These are phyloP conservation scores for Dione vanillae DNA, from an alignment of 2,888 invertebrate species.

Conservation along the genomic window DNA sequence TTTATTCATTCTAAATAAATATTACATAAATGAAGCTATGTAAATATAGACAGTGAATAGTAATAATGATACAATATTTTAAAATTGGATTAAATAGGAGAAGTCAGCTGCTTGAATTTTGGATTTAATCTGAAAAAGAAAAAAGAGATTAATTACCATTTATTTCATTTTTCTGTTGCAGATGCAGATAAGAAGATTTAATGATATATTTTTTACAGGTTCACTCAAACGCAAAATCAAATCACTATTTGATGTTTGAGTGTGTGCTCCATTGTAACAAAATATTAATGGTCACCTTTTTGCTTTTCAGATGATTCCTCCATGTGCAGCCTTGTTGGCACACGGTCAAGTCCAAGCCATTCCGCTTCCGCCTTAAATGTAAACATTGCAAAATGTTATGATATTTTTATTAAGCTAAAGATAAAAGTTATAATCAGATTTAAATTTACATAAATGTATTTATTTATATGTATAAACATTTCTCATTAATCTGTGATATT, in stretches of 20 bases:
- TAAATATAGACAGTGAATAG: constrained; percentile 57
- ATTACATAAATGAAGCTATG: constrained; percentile 59
- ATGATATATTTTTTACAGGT: constrained; percentile 69
- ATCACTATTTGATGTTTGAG: constrained; percentile 65
- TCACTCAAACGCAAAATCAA: constrained; percentile 65
- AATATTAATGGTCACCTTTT: constrained; percentile 78
- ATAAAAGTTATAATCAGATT: constrained; percentile 46
- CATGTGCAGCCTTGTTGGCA: constrained; percentile 86
- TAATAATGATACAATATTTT: constrained; percentile 48
- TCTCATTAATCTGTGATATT: constrained; percentile 50
- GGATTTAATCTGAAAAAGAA: constrained; percentile 73
- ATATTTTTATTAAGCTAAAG: constrained; percentile 56
- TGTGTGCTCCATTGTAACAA: constrained; percentile 65
- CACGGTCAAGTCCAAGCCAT: constrained; percentile 86
- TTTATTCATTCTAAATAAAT: constrained; percentile 60
- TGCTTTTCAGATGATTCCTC: constrained; percentile 83
- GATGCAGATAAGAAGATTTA: constrained; percentile 77
- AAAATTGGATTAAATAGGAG: constrained; percentile 41
- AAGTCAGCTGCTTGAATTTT: constrained; percentile 54
- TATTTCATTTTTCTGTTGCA: constrained; percentile 81
- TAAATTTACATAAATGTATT: background rate
- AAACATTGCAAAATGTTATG: constrained; percentile 73
- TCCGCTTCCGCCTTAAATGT: constrained; percentile 85
- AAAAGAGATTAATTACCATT: constrained; percentile 70
- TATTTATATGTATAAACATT: background rate